Percentiles rank a stretch among this genome's conserved stretches.
phyloP scores from a whole-genome alignment of 2,113 vertebrate species.

The Pipa parva region DNA sequence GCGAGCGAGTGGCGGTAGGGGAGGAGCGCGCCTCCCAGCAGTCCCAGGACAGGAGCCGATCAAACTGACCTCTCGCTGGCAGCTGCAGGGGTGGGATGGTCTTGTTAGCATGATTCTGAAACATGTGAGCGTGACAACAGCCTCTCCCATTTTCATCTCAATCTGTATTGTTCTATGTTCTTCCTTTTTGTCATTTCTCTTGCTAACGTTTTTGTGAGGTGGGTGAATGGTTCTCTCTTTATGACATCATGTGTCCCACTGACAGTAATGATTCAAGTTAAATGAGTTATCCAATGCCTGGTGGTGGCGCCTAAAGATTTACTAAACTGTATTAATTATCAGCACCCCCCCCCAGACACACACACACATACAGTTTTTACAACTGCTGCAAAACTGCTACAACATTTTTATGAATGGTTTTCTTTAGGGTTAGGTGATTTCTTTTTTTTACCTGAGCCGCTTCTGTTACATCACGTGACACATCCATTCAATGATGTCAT shows the following conservation, averaged over 20 bases:
- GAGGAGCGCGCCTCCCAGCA: conserved; percentile 23
- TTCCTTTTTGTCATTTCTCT: conserved; percentile 3
- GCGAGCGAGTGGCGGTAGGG: conserved; percentile 41
- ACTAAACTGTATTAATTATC: neutral
- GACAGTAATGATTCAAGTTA: neutral
- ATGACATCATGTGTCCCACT: neutral
- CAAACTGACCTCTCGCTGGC: conserved; percentile 41
- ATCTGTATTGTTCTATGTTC: neutral
- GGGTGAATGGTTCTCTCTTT: neutral
- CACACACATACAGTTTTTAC: neutral
- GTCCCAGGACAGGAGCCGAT: conserved; percentile 37
- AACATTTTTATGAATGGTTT: neutral
- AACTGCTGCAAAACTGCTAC: neutral
- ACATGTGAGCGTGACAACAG: conserved; percentile 42
- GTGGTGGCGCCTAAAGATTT: neutral
- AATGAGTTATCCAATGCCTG: neutral
- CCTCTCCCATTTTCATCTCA: conserved; percentile 31
- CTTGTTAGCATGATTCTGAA: conserved; percentile 43
- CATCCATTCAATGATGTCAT: too few species aligned
- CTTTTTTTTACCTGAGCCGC: too few species aligned
- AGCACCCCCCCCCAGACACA: too few species aligned
- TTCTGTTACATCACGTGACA: too few species aligned
- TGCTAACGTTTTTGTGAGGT: neutral
- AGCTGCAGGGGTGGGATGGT: conserved; percentile 43
- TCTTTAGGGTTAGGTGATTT: too few species aligned